A percentile compares a stretch with the other conserved stretches of the same genome.
Evolutionary conservation across 2,888 invertebrate genomes (phyloP).

Genomic region (Ophion ventricosus): DNA sequence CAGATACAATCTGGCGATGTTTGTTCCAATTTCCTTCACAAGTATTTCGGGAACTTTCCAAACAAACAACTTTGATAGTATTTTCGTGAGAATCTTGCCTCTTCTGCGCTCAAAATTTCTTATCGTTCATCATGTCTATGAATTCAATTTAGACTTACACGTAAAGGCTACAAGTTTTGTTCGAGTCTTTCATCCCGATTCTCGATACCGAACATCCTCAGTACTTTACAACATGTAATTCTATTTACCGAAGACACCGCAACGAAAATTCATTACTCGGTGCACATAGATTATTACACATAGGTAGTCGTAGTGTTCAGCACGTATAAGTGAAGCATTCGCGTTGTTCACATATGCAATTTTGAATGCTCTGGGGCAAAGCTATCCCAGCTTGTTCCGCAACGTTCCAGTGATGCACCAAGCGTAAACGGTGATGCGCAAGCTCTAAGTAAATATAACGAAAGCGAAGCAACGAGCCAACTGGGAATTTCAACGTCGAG

Average conservation of each 20-base stretch:
- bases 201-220: conserved; percentile 11
- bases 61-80: background rate
- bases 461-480: conserved; percentile 8
- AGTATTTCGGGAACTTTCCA: background rate
- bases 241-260: conserved; percentile 31
- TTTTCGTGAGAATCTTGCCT: background rate
- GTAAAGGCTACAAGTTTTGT: background rate
- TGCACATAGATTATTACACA: background rate
- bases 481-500: background rate
- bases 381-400: background rate
- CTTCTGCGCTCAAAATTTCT: too few species aligned
- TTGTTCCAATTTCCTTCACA: background rate
- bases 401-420: background rate
- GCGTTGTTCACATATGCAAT: conserved; percentile 36
- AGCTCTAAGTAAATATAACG: conserved; percentile 4
- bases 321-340: conserved; percentile 9
- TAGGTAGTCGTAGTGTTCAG: conserved; percentile 5
- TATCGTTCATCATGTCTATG: too few species aligned
- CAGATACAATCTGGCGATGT: too few species aligned
- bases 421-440: conserved; percentile 16
- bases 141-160: conserved; percentile 4
- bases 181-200: conserved; percentile 15
- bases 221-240: conserved; percentile 45
- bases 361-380: conserved; percentile 34
- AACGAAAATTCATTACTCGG: conserved; percentile 54